phyloP scores from a whole-genome alignment of 1,140 invertebrate species.

The Drosophila setifemur region DNA sequence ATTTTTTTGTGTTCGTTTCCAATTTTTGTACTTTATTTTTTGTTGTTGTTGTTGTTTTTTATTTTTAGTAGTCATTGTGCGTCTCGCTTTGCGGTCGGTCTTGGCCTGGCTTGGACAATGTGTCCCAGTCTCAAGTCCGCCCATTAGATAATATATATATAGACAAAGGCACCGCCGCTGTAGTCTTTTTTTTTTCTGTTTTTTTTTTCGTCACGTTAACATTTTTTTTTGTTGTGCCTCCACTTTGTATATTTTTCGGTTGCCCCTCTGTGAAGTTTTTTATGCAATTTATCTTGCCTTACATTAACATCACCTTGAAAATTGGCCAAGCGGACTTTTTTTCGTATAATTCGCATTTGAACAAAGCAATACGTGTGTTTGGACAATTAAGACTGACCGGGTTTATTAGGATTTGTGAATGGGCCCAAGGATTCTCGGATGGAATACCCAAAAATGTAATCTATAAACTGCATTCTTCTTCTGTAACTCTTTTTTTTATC shows the following conservation, averaged over 20 bases:
- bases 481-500: no score
- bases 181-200: conserved; percentile 7
- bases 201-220: no score
- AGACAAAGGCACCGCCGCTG: conserved; percentile 27
- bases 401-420: no score
- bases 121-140: conserved; percentile 18
- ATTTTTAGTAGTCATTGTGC: conserved; percentile 45
- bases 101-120: conserved; percentile 33
- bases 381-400: no score
- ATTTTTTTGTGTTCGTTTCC: no score
- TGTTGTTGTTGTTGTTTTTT: no score
- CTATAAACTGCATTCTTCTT: no score
- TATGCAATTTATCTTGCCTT: conserved; percentile 44
- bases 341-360: not conserved
- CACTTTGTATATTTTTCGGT: not conserved
- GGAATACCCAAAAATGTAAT: no score
- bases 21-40: no score
- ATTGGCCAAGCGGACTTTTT: conserved; percentile 7
- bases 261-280: not conserved
- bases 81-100: conserved; percentile 28
- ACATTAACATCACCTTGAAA: conserved; percentile 32
- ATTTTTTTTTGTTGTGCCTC: not conserved
- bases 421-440: no score
- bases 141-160: conserved; percentile 58
- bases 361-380: not conserved